These are phyloP conservation scores for Notospermus geniculatus DNA, from an alignment of 1,140 invertebrate species.

Conservation along the genomic window DNA sequence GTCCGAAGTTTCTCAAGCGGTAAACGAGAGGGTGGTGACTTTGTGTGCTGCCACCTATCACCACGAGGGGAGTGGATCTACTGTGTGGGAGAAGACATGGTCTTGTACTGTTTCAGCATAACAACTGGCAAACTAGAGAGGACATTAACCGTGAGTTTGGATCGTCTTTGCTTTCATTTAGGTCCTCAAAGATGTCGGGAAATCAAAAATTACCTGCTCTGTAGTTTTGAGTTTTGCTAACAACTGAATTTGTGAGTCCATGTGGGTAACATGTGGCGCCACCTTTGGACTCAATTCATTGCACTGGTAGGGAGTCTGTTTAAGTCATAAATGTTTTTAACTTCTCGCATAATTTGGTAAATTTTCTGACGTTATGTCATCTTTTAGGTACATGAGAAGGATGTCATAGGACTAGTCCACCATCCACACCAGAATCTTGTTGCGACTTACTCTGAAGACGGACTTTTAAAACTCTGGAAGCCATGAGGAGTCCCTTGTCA, in stretches of 20 bases:
- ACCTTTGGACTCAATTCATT: no score
- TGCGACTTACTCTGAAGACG: slow-evolving; percentile 96
- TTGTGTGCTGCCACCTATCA: slow-evolving; percentile 86
- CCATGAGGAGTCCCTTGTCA: slow-evolving; percentile 41
- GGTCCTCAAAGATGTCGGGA: neutral
- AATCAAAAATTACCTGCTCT: no score
- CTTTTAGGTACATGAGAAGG: slow-evolving; percentile 91
- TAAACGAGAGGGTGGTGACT: slow-evolving; percentile 96
- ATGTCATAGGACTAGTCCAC: slow-evolving; percentile 94
- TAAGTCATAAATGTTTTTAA: no score
- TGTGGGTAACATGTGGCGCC: no score
- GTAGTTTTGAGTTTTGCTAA: no score
- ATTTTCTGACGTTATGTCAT: slow-evolving; percentile 6
- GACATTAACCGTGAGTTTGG: slow-evolving; percentile 79
- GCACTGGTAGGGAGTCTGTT: no score
- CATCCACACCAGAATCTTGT: slow-evolving; percentile 99
- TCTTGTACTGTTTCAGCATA: slow-evolving; percentile 96
- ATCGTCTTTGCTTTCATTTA: neutral
- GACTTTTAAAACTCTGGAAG: slow-evolving; percentile 88
- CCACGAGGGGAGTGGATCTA: slow-evolving; percentile 98
- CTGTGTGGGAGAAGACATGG: slow-evolving; percentile 95
- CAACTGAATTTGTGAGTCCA: no score
- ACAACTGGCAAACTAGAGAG: slow-evolving; percentile 95
- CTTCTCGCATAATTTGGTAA: no score
- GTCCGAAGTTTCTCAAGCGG: slow-evolving; percentile 95